phyloP scores from a whole-genome alignment of 2,888 invertebrate species.

The Lucinisca nassula region DNA sequence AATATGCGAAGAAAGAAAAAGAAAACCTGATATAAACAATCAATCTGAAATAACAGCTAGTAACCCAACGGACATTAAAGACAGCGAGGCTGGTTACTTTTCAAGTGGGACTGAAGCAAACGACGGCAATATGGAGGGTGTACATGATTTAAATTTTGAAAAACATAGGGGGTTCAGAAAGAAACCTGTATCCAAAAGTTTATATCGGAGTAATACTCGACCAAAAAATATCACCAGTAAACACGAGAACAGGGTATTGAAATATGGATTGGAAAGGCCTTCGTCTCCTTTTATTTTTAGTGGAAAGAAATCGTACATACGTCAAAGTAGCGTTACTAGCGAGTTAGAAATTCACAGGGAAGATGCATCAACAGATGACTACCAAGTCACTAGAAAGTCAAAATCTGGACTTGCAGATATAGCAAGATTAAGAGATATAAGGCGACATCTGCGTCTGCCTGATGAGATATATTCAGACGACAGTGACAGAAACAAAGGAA shows the following conservation, averaged over 20 bases:
- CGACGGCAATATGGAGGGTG: not conserved
- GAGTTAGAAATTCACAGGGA: not conserved
- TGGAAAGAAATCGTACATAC: not conserved
- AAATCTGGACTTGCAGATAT: conserved; percentile 32
- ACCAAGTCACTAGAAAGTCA: not conserved
- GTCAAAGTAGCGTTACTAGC: not conserved
- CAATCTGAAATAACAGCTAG: not conserved
- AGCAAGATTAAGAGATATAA: conserved; percentile 39
- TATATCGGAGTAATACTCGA: not conserved
- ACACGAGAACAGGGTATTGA: not conserved
- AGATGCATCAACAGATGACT: not conserved
- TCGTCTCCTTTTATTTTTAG: not conserved
- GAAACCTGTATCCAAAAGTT: not conserved
- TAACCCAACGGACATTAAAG: not conserved
- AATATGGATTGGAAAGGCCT: not conserved
- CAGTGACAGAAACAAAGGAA: not conserved
- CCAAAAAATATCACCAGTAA: not conserved
- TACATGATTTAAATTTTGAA: not conserved
- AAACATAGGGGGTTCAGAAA: not conserved
- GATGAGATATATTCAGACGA: not conserved
- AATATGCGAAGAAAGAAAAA: not conserved
- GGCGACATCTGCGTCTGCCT: conserved; percentile 28
- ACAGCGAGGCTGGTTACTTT: not conserved
- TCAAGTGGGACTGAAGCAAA: not conserved
- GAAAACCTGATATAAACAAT: not conserved